phyloP scores from a whole-genome alignment of 2,888 invertebrate species.

The Lottia scabra region DNA sequence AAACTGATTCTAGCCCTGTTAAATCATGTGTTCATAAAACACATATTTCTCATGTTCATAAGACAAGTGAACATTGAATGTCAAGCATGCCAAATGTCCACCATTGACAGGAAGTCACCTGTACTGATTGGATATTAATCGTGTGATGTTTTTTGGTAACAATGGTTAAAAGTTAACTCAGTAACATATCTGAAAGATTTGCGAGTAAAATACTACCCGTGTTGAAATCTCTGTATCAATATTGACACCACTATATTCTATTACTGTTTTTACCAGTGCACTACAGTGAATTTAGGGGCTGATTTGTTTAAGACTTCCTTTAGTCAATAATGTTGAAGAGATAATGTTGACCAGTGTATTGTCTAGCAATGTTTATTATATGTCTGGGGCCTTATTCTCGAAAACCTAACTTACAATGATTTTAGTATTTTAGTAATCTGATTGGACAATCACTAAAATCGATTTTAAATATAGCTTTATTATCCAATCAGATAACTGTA shows the following conservation, averaged over 20 bases:
- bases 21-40: background rate
- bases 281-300: conserved; percentile 2
- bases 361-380: background rate
- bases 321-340: background rate
- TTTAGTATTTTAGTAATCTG: too few species aligned
- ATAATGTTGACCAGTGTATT: background rate
- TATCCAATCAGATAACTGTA: too few species aligned
- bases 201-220: background rate
- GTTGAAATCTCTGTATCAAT: background rate
- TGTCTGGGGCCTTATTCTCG: too few species aligned
- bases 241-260: background rate
- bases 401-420: too few species aligned
- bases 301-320: conserved; percentile 4
- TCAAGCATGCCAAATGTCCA: background rate
- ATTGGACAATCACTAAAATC: too few species aligned
- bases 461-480: too few species aligned
- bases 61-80: background rate
- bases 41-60: background rate
- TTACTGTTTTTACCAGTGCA: background rate
- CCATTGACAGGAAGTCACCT: too few species aligned
- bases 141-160: background rate
- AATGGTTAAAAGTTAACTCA: background rate
- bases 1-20: too few species aligned
- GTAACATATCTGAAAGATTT: too few species aligned
- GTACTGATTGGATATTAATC: background rate